These are phyloP conservation scores for Chymomyza procnemis DNA, from an alignment of 2,888 invertebrate genomes.

Conservation along the genomic window DNA sequence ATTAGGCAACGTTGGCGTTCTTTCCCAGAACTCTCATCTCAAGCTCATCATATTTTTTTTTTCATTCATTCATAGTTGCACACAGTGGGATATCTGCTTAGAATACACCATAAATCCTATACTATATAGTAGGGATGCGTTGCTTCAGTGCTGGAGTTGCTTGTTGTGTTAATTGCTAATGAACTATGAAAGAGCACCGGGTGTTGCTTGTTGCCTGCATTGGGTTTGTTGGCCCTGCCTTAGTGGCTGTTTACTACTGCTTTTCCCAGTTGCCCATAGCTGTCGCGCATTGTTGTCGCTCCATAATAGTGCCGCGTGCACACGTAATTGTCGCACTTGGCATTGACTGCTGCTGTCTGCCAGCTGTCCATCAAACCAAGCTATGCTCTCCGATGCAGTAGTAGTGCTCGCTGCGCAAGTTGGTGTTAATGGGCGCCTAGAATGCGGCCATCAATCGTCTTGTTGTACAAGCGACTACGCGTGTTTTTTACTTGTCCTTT, in stretches of 20 bases:
- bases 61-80: not conserved
- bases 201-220: slow-evolving; percentile 36
- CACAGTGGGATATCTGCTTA: not conserved
- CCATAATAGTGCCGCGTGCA: slow-evolving; percentile 49
- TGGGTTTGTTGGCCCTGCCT: slow-evolving; percentile 18
- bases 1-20: slow-evolving; percentile 56
- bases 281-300: slow-evolving; percentile 57
- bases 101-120: not conserved
- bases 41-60: not conserved
- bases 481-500: slow-evolving; percentile 55
- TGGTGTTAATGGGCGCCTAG: slow-evolving; percentile 70
- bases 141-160: not conserved
- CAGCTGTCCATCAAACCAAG: slow-evolving; percentile 62
- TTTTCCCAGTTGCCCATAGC: not conserved
- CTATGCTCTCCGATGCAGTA: not conserved
- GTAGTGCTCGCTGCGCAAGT: slow-evolving; percentile 61
- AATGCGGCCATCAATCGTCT: slow-evolving; percentile 36
- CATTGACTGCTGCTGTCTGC: not conserved
- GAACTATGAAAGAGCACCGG: slow-evolving; percentile 7
- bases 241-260: not conserved
- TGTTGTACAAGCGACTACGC: slow-evolving; percentile 69
- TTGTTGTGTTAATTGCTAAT: slow-evolving; percentile 4
- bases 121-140: not conserved
- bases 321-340: slow-evolving; percentile 51
- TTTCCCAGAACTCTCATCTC: not conserved